Evolutionary conservation across 53 echinoderm and acorn worm species (phyloP), one percentile per base, ranked within the genome.

Genomic region (Zoroaster sp.): DNA sequence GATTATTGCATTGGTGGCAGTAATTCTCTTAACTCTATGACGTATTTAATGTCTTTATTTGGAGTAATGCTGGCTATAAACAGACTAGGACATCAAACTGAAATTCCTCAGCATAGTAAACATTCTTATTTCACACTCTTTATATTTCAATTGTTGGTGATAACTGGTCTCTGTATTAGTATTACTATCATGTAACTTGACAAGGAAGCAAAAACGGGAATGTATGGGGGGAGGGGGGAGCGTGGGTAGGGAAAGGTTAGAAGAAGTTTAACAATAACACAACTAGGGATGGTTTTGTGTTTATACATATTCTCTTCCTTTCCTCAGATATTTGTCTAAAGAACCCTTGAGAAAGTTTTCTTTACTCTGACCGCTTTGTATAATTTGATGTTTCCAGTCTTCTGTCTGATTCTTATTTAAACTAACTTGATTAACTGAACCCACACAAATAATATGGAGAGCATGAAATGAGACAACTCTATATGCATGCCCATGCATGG

Each of bases 41-140:
- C 49, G 51, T 76, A 32, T 7, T 76, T 35, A 2, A 46, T 23
- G 47, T 46, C 52, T 77, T 59, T 65, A 80, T 63, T 59, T 35
- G 65, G 55, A 25, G 38, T 36, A 35, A 39, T 79, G 59, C 20
- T n/a, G 23, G 55, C 80, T 81, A 67, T 81, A 66, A 63, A 81
- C 13, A 81, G 33, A 40, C 20, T 40, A 20, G 39, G 37, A 40
- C 63, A n/a, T 81, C 21, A 15, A 30, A 7, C 30, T 31, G 40
- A 81, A 65, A 81, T 81, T 81, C 81, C 68, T 81, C 41, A 37
- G 42, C 41, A 41, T 36, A 20, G 37, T 78, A 54, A 59, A 59
- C 28, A 11, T 15, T 4, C 15, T 41, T 11, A 1, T 28, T 17
- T 76, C 47, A 15, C 46, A 76, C 33, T 32, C 33, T 17, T 46